A percentile compares a stretch with the other conserved stretches of the same genome.
Evolutionary conservation across 2,113 vertebrate species (phyloP).

Genomic region (Gnathonemus echidnorhynchus): DNA sequence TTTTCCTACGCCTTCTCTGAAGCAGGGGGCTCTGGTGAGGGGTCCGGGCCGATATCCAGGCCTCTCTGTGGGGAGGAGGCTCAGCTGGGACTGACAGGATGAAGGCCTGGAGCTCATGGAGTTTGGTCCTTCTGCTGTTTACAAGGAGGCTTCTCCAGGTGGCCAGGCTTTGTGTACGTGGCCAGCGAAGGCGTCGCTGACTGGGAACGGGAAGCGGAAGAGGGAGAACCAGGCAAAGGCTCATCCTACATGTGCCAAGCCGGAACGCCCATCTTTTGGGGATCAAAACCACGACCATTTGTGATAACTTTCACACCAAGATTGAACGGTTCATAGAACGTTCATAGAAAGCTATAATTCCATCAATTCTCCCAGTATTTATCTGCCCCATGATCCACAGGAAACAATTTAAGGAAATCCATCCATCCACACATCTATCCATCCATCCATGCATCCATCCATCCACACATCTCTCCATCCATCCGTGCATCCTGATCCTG

Average conservation of each 20-base stretch:
- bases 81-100: conserved; percentile 37
- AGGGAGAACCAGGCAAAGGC: not conserved
- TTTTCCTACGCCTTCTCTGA: not conserved
- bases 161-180: conserved; percentile 10
- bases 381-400: not conserved
- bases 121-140: conserved; percentile 60
- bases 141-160: conserved; percentile 39
- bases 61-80: conserved; percentile 41
- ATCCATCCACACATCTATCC: not conserved
- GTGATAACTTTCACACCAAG: not conserved
- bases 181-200: not conserved
- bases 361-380: not conserved
- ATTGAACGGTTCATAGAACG: not conserved
- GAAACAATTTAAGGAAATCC: not conserved
- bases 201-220: conserved; percentile 7
- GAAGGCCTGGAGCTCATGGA: conserved; percentile 33
- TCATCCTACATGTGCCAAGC: not conserved
- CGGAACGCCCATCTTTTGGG: not conserved
- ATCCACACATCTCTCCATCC: not conserved
- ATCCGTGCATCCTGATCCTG: not conserved
- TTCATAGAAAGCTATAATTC: not conserved
- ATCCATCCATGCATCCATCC: not conserved
- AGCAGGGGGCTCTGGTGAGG: conserved; percentile 32
- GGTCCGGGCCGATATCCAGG: conserved; percentile 34
- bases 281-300: not conserved